Evolutionary conservation across 2,113 vertebrate species (phyloP).

Genomic region (Eurystomus gularis): DNA sequence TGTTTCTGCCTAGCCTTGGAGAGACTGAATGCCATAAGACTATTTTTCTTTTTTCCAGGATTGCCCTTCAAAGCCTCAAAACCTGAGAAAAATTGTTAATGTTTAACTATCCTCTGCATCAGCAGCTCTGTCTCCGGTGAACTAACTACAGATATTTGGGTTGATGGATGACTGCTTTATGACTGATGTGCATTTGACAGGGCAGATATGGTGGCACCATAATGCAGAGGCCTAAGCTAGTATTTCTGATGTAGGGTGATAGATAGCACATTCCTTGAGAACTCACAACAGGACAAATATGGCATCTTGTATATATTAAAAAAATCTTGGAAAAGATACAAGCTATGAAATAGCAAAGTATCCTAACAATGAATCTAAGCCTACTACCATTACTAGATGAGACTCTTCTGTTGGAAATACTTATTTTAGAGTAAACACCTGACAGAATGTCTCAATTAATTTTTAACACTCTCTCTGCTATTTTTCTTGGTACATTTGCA

Average conservation of each 20-base stretch:
- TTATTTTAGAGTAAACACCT: not conserved
- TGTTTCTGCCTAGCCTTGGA: not conserved
- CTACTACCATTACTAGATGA: not conserved
- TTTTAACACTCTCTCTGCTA: not conserved
- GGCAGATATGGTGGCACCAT: not conserved
- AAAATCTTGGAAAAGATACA: not conserved
- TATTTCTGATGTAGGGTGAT: not conserved
- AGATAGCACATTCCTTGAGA: not conserved
- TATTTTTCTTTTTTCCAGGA: not conserved
- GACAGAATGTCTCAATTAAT: not conserved
- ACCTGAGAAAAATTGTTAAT: not conserved
- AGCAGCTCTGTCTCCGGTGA: slow-evolving; percentile 1
- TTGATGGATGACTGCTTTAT: not conserved
- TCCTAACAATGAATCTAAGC: not conserved
- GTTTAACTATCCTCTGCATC: not conserved
- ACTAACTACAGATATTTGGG: not conserved
- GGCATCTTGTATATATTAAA: not conserved
- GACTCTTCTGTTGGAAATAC: not conserved
- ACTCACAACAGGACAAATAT: not conserved
- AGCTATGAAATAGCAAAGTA: not conserved
- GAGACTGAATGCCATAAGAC: not conserved
- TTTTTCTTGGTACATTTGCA: not conserved
- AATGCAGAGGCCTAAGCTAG: not conserved
- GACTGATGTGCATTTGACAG: not conserved
- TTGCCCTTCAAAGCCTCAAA: not conserved